Evolutionary conservation across 1,140 invertebrate species (phyloP), one percentile per base, ranked within the genome.

Genomic region (Aradophagus sp.): DNA sequence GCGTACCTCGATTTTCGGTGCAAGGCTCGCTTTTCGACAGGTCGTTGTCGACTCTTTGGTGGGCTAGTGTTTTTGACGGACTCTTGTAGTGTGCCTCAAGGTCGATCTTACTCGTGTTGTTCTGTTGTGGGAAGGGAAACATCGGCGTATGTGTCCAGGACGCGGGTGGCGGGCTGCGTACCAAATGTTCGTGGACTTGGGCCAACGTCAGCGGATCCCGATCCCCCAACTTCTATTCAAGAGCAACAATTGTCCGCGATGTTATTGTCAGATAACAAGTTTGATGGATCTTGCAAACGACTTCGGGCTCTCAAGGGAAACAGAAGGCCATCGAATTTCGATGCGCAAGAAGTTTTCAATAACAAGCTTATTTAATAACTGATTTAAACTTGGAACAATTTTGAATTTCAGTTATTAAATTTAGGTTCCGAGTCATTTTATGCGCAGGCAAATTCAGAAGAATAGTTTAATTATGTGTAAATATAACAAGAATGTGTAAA

Each of bases 181-280:
- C 93, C 86, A 94, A 89, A 78, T 94, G 92, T 77, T 94, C 91
- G 79, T 94, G 93, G 23, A 93, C 90, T 80, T 93, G 92, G 38
- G 92, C 92, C 31, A 93, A 81, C 12, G 91, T 91, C 34, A 93
- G 75, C 0, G 91, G 91, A 80, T 93, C 91, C 29, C 87, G 83
- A 50, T 89, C 89, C 8, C 88, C 88, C 74, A 92, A 88, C 79
- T 92, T 91, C 91, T 92, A 14, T n/a, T n/a, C n/a, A 42, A 20
- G 12, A 39, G 5, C 2, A 12, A 39, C n/a, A n/a, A n/a, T n/a
- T n/a, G n/a, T n/a, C n/a, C n/a, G n/a, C n/a, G n/a, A n/a, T n/a
- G n/a, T n/a, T n/a, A n/a, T n/a, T n/a, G n/a, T n/a, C n/a, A n/a
- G n/a, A n/a, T n/a, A 39, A 19, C 12, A 14, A 34, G 14, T 13